Conservation (phyloP, 2,888 invertebrate genomes). For the Oeneis ivallda region DNA sequence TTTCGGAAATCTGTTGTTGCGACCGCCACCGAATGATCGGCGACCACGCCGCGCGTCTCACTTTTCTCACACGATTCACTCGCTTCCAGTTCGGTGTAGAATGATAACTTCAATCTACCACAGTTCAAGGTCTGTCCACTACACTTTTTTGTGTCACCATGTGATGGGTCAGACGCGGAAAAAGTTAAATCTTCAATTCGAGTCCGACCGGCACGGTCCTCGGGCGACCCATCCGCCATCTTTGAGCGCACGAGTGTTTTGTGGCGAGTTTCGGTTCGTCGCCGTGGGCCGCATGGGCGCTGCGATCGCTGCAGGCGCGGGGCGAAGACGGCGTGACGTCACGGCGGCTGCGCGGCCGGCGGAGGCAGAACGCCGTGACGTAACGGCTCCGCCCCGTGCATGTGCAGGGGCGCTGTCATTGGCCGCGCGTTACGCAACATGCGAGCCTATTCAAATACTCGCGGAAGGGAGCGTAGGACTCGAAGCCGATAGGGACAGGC, state of each 20-base stretch:
- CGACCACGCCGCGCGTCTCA: slow-evolving; percentile 77
- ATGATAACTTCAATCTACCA: slow-evolving; percentile 73
- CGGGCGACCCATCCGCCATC: slow-evolving; percentile 91
- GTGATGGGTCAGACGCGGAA: slow-evolving; percentile 75
- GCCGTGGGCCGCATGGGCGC: slow-evolving; percentile 67
- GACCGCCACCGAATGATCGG: slow-evolving; percentile 59
- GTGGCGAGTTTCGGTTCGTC: slow-evolving; percentile 64
- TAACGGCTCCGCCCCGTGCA: slow-evolving; percentile 80
- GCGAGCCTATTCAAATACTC: slow-evolving; percentile 71
- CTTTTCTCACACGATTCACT: slow-evolving; percentile 80
- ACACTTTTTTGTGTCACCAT: slow-evolving; percentile 80
- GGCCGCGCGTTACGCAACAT: slow-evolving; percentile 79
- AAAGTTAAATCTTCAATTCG: slow-evolving; percentile 81
- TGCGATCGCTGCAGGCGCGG: slow-evolving; percentile 61
- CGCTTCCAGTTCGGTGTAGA: slow-evolving; percentile 75
- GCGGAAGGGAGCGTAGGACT: slow-evolving; percentile 74
- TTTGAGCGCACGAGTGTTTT: slow-evolving; percentile 87
- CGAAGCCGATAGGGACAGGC: slow-evolving; percentile 64
- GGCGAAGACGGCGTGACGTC: slow-evolving; percentile 69
- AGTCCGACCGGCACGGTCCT: slow-evolving; percentile 82
- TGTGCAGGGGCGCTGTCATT: slow-evolving; percentile 77
- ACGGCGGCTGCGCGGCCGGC: slow-evolving; percentile 77
- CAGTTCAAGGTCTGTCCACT: slow-evolving; percentile 70
- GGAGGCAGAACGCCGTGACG: slow-evolving; percentile 75
- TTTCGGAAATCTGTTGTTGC: slow-evolving; percentile 65